These are phyloP conservation scores for Drosophila nr. fundita DNA, from an alignment of 2,888 invertebrate genomes.

Conservation along the genomic window DNA sequence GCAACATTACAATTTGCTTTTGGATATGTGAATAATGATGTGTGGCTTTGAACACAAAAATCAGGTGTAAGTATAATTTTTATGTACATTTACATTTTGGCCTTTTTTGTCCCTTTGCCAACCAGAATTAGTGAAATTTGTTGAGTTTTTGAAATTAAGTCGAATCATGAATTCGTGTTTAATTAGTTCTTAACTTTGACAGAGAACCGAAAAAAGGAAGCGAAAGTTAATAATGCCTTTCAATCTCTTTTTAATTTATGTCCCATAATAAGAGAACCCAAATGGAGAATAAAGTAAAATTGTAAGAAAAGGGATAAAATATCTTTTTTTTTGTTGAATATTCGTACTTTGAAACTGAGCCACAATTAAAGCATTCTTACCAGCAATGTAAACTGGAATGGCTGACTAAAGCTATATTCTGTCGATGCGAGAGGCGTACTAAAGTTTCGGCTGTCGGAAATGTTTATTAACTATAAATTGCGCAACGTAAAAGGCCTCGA, in stretches of 20 bases:
- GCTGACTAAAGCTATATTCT: conserved; percentile 1
- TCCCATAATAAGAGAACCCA: background rate
- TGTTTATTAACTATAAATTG: conserved; percentile 78
- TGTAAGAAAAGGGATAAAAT: background rate
- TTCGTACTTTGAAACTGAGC: background rate
- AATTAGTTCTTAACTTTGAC: conserved; percentile 3
- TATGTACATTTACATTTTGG: background rate
- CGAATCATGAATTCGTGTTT: background rate
- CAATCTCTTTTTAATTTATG: background rate
- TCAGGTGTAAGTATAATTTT: background rate
- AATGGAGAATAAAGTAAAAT: background rate
- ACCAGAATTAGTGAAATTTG: background rate
- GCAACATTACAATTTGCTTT: background rate
- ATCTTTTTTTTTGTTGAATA: background rate
- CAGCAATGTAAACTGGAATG: background rate
- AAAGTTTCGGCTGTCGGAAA: conserved; percentile 66
- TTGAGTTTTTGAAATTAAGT: background rate
- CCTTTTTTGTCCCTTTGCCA: background rate
- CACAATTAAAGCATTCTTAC: conserved; percentile 2
- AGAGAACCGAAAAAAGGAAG: background rate
- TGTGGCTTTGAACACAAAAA: background rate
- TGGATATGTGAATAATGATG: background rate
- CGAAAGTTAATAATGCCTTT: background rate
- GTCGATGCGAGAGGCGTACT: conserved; percentile 16
- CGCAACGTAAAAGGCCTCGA: conserved; percentile 55